These are phyloP conservation scores for Sarcophaga peregrina DNA, from an alignment of 1,140 invertebrate species.

Conservation along the genomic window DNA sequence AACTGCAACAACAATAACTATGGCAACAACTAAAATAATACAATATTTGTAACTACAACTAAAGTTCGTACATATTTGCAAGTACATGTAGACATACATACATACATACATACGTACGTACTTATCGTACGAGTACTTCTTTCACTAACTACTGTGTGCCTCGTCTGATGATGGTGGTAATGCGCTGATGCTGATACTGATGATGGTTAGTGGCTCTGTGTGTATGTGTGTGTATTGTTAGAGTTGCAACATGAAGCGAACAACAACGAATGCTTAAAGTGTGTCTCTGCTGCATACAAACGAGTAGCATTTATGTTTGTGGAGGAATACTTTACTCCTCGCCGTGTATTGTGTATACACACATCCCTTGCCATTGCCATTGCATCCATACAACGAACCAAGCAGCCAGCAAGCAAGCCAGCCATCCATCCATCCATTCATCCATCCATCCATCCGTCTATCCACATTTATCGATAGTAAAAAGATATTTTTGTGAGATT, in stretches of 20 bases:
- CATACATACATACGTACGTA: no score
- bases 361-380: background rate
- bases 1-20: background rate
- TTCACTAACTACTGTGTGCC: background rate
- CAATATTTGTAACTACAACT: background rate
- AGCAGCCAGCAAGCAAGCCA: background rate
- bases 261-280: background rate
- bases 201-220: background rate
- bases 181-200: constrained; percentile 12
- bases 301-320: background rate
- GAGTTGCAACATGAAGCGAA: background rate
- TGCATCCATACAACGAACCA: background rate
- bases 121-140: background rate
- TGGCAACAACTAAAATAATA: no score
- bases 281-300: background rate
- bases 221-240: background rate
- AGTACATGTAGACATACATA: no score
- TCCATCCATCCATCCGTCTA: constrained; percentile 28
- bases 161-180: background rate
- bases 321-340: background rate
- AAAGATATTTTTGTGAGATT: constrained; percentile 43
- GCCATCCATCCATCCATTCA: constrained; percentile 18
- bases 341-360: background rate
- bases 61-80: no score
- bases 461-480: constrained; percentile 35